A percentile compares a stretch with the other conserved stretches of the same genome.
These are phyloP conservation scores for Echeneis naucrates DNA, from an alignment of 2,797 vertebrate genomes.

Conservation along the genomic window DNA sequence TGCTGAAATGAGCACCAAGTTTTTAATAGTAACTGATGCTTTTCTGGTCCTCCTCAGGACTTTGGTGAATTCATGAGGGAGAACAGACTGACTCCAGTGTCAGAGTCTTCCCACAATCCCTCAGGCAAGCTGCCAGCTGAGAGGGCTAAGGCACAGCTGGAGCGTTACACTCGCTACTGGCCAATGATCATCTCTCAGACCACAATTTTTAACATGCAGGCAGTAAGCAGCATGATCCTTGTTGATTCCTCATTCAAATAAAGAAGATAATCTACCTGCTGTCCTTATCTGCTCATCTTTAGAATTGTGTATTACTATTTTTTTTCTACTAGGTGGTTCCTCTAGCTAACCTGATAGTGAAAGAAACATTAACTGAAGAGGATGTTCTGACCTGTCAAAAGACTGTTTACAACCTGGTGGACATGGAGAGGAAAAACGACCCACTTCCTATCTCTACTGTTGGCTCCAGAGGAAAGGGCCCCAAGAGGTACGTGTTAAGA, in stretches of 20 bases:
- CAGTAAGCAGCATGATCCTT: constrained; percentile 83
- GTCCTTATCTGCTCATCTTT: too few relatives aligned
- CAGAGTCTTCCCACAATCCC: constrained; percentile 88
- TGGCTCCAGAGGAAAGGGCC: constrained; percentile 98
- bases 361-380: constrained; percentile 94
- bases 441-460: constrained; percentile 97
- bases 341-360: constrained; percentile 96
- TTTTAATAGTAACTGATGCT: not conserved
- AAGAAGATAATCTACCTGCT: not conserved
- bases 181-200: constrained; percentile 99
- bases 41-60: constrained; percentile 84
- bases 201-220: constrained; percentile 99
- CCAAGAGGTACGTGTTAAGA: constrained; percentile 88
- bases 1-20: not conserved
- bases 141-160: constrained; percentile 94
- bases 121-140: constrained; percentile 90
- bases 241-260: not conserved
- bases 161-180: constrained; percentile 98
- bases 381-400: constrained; percentile 98
- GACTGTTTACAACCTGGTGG: constrained; percentile 97
- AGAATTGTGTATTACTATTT: constrained; percentile 6
- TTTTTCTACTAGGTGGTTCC: constrained; percentile 91
- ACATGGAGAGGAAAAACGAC: constrained; percentile 99
- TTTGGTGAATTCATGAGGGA: constrained; percentile 99
- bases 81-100: constrained; percentile 95